Percentiles rank a stretch among this genome's conserved stretches.
Evolutionary conservation across 2,888 invertebrate genomes (phyloP).

Genomic region (Amphipoea lucens): DNA sequence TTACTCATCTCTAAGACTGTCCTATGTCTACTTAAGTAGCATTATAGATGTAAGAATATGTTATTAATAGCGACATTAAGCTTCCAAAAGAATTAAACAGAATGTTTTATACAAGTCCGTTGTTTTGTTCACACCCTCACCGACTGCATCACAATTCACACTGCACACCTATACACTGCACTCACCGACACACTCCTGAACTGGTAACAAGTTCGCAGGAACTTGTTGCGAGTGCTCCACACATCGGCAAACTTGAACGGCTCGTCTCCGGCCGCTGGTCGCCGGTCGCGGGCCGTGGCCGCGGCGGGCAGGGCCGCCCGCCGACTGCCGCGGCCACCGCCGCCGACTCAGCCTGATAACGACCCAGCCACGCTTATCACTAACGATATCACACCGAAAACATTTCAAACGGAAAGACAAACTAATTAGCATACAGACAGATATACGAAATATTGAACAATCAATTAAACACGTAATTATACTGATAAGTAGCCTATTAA

Average conservation of each 20-base stretch:
- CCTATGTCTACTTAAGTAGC: slow-evolving; percentile 87
- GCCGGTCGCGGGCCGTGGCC: slow-evolving; percentile 28
- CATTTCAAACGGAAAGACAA: slow-evolving; percentile 48
- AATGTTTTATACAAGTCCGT: slow-evolving; percentile 78
- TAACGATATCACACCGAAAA: slow-evolving; percentile 57
- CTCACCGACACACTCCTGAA: slow-evolving; percentile 51
- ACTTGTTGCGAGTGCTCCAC: slow-evolving; percentile 26
- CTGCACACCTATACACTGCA: slow-evolving; percentile 50
- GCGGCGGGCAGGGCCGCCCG: slow-evolving; percentile 55
- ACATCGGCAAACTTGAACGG: slow-evolving; percentile 13
- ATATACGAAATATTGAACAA: slow-evolving; percentile 52
- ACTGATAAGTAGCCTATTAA: slow-evolving; percentile 26
- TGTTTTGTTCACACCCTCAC: slow-evolving; percentile 74
- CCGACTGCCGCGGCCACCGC: slow-evolving; percentile 57
- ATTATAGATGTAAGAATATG: slow-evolving; percentile 81
- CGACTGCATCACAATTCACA: slow-evolving; percentile 54
- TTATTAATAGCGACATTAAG: slow-evolving; percentile 79
- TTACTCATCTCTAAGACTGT: slow-evolving; percentile 89
- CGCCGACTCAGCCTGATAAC: slow-evolving; percentile 59
- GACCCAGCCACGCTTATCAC: slow-evolving; percentile 60
- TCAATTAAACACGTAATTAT: slow-evolving; percentile 48
- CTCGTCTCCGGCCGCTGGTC: slow-evolving; percentile 1
- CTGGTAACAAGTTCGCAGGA: slow-evolving; percentile 28
- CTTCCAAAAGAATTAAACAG: slow-evolving; percentile 80
- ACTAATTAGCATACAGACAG: slow-evolving; percentile 54